Percentiles rank a stretch among this genome's conserved stretches.
Evolutionary conservation across 2,888 invertebrate species (phyloP).

Genomic region (Ptycholaimellus sp.): DNA sequence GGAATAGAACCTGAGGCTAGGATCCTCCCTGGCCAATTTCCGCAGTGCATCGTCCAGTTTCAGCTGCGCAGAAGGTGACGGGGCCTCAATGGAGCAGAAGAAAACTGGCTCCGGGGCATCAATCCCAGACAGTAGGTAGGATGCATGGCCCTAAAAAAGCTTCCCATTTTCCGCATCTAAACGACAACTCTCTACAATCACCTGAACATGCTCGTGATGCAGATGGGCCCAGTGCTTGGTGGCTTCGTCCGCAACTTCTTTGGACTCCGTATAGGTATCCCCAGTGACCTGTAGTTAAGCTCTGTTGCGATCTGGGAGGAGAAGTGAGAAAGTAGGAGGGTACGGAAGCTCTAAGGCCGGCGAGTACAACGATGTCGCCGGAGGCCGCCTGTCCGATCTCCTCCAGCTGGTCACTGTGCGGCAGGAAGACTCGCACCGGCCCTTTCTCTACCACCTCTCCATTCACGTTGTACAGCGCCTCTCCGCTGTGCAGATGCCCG

Average conservation of each 20-base stretch:
- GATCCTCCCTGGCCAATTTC: too few relatives aligned
- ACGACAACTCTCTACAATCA: too few relatives aligned
- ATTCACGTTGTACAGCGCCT: slow-evolving; percentile 48
- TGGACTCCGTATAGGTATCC: slow-evolving; percentile 29
- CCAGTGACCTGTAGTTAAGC: too few relatives aligned
- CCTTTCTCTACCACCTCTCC: slow-evolving; percentile 43
- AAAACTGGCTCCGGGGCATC: slow-evolving; percentile 76
- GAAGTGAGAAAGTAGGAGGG: too few relatives aligned
- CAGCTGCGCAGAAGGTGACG: slow-evolving; percentile 30
- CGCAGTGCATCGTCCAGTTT: too few relatives aligned
- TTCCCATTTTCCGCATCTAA: too few relatives aligned
- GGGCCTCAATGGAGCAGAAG: slow-evolving; percentile 84
- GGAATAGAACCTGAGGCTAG: too few relatives aligned
- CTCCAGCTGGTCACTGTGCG: slow-evolving; percentile 67
- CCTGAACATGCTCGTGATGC: too few relatives aligned
- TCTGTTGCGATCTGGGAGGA: too few relatives aligned
- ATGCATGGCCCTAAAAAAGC: too few relatives aligned
- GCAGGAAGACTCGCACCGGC: slow-evolving; percentile 39
- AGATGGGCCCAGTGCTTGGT: too few relatives aligned
- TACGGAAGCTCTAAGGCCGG: too few relatives aligned
- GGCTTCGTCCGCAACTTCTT: slow-evolving; percentile 1
- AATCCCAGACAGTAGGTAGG: slow-evolving; percentile 37
- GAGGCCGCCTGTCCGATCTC: slow-evolving; percentile 9
- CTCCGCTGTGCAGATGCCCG: slow-evolving; percentile 29
- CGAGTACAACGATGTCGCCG: slow-evolving; percentile 70